Base-by-base conservation (phyloP, 2,888 invertebrate species). In the Criorhina ranunculi region DNA sequence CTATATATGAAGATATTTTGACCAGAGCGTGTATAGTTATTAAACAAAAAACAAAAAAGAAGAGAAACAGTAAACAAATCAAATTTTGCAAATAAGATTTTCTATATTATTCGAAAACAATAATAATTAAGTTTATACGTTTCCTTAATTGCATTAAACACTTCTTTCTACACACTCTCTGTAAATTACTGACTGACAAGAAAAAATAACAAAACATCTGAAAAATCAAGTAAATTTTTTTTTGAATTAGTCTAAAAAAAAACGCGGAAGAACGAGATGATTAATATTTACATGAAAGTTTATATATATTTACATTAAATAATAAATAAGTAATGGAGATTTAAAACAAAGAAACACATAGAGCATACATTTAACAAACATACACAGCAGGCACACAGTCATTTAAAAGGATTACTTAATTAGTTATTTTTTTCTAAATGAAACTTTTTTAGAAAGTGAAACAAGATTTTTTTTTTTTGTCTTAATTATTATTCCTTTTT, bases 1-100 rank as follows among this genome's bases (percentile, higher is more conserved):
- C 29, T 82, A 79, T 76, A 86, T 82, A 79, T 82, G 62, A 86
- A 81, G 86, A 88, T 88, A 88, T 88, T 88, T 88, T 88, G 88
- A 78, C 81, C 87, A 86, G 70, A 88, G 86, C 88, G 75, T 87
- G 87, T 86, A 87, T 72, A 87, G 77, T 73, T 46, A 42, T 76
- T 69, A 60, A 37, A 57, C 57, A 69, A 35, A 46, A 64, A 85
- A 80, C 85, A 86, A 87, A n/a, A n/a, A n/a, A n/a, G n/a, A 87
- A 87, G 77, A 88, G 81, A 87, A 79, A 64, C 82, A 77, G 80
- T 31, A 72, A 86, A 73, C 40, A 70, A 69, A 59, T 60, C 66
- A 70, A 64, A 70, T 29, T 70, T 46, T 81, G 69, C 86, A 72
- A 87, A 88, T 79, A 51, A 77, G 37, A 59, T 57, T 73, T 51